Percentiles rank a stretch among this genome's conserved stretches.
phyloP scores from a whole-genome alignment of 2,113 vertebrate species.

The Semicossyphus pulcher region DNA sequence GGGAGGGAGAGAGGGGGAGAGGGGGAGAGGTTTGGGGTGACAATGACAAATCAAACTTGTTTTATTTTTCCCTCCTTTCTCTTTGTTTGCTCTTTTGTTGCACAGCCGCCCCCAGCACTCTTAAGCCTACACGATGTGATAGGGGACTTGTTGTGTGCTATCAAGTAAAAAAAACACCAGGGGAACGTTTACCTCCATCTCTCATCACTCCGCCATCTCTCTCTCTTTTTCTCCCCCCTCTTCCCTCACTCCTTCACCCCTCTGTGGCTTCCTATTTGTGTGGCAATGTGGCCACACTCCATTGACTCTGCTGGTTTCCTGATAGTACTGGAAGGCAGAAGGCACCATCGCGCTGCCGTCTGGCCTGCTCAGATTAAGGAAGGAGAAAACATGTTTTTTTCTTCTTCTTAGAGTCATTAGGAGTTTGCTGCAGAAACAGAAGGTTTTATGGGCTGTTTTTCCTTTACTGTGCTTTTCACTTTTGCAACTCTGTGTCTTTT shows the following conservation, averaged over 20 bases:
- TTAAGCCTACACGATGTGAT: constrained; percentile 33
- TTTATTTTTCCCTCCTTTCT: constrained; percentile 41
- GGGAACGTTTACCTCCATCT: constrained; percentile 37
- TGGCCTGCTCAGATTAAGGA: constrained; percentile 68
- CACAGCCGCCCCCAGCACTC: constrained; percentile 16
- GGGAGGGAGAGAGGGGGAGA: constrained; percentile 21
- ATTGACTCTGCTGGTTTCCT: constrained; percentile 61
- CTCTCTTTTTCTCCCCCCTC: background rate
- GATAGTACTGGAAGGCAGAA: constrained; percentile 68
- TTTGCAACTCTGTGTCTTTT: background rate
- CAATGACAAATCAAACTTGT: constrained; percentile 67
- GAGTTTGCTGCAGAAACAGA: constrained; percentile 9
- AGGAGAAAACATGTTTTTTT: constrained; percentile 33
- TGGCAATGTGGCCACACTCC: constrained; percentile 71
- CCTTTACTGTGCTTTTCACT: background rate
- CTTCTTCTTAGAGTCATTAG: constrained; percentile 3
- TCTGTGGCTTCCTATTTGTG: constrained; percentile 66
- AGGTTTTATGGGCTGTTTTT: constrained; percentile 6
- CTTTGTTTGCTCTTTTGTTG: constrained; percentile 41
- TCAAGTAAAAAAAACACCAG: constrained; percentile 22
- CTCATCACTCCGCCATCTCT: constrained; percentile 38
- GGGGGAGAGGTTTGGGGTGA: constrained; percentile 54
- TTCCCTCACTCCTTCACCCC: constrained; percentile 9
- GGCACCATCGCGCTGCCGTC: constrained; percentile 41
- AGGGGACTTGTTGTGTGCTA: constrained; percentile 30